phyloP scores from a whole-genome alignment of 2,888 invertebrate genomes.

The Cosmia pyralina region DNA sequence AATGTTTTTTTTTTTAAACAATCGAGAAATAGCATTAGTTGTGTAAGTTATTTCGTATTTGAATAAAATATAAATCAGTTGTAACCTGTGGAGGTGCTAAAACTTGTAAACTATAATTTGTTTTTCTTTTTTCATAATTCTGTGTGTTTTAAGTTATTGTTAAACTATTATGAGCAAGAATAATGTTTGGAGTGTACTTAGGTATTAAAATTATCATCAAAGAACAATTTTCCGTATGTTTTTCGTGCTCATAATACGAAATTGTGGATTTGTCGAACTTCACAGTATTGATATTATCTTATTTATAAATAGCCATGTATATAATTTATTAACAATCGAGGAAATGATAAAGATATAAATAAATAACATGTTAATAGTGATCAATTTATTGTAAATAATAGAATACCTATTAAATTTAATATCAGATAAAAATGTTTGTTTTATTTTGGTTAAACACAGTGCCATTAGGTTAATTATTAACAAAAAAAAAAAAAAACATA shows the following conservation, averaged over 20 bases:
- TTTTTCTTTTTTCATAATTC: constrained; percentile 73
- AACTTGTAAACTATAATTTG: constrained; percentile 76
- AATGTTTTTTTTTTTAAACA: constrained; percentile 69
- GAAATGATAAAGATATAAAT: constrained; percentile 86
- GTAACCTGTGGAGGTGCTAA: constrained; percentile 88
- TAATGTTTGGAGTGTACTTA: constrained; percentile 52
- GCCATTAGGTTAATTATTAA: not conserved
- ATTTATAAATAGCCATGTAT: constrained; percentile 90
- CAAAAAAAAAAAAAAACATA: too few species aligned
- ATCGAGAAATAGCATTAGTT: constrained; percentile 76
- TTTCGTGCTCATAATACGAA: constrained; percentile 70
- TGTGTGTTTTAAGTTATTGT: constrained; percentile 77
- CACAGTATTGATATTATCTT: constrained; percentile 89
- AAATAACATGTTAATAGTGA: constrained; percentile 90
- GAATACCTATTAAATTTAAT: constrained; percentile 90
- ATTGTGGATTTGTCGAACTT: constrained; percentile 83
- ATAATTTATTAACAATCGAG: constrained; percentile 90
- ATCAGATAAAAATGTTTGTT: constrained; percentile 85
- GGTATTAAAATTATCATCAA: constrained; percentile 57
- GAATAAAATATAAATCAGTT: constrained; percentile 71
- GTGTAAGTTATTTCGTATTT: constrained; percentile 74
- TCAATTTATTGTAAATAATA: constrained; percentile 91
- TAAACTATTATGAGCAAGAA: constrained; percentile 70
- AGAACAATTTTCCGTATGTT: constrained; percentile 60
- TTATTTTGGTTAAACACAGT: constrained; percentile 69